phyloP scores from a whole-genome alignment of 2,113 vertebrate species.

The Melanerpes aurifrons region DNA sequence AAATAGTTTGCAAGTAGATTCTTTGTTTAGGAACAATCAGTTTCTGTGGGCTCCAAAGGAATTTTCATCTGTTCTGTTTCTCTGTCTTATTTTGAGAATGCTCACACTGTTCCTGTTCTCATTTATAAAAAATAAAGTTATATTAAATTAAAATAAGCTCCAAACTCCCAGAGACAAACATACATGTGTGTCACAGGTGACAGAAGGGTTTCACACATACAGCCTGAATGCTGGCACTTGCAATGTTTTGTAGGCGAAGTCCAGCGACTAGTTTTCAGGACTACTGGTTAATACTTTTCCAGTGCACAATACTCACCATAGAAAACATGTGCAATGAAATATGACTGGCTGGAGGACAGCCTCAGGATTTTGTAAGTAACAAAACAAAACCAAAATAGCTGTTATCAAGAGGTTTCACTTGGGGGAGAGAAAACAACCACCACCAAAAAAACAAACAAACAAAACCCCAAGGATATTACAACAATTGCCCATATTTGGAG shows the following conservation, averaged over 20 bases:
- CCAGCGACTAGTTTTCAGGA: not conserved
- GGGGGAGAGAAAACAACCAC: not conserved
- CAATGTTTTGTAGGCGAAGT: not conserved
- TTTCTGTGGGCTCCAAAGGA: not conserved
- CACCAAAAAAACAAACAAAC: not conserved
- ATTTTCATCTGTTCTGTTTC: not conserved
- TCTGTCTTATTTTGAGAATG: not conserved
- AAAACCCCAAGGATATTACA: not conserved
- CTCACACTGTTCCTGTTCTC: not conserved
- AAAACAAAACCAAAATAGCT: not conserved
- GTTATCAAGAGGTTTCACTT: not conserved
- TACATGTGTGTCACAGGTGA: not conserved
- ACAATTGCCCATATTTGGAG: conserved; percentile 34
- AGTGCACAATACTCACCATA: not conserved
- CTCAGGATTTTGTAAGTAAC: not conserved
- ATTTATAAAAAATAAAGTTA: not conserved
- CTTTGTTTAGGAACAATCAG: not conserved
- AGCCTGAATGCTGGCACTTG: not conserved
- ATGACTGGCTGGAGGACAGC: not conserved
- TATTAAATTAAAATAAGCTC: not conserved
- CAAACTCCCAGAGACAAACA: not conserved
- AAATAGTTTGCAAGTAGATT: not conserved
- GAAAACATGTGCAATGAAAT: not conserved
- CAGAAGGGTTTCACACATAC: not conserved
- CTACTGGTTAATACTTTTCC: not conserved